Evolutionary conservation across 2,113 vertebrate genomes (phyloP).

Genomic region (Arizona elegans): DNA sequence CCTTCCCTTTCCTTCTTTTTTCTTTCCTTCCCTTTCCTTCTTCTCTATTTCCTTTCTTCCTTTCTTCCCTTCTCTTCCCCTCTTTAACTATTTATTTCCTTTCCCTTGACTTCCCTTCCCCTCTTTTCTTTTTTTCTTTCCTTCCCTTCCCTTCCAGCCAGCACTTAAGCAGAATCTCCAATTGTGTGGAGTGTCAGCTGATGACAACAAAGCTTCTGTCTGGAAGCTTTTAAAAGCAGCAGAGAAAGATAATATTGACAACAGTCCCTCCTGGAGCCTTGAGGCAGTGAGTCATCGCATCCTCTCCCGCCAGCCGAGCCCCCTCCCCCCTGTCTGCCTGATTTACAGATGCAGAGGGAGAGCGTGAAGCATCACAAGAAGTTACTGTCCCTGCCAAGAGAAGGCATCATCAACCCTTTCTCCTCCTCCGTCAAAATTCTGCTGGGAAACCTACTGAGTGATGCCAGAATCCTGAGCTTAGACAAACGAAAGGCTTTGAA

Average conservation of each 20-base stretch:
- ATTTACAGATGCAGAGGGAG: not conserved
- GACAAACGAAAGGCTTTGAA: not conserved
- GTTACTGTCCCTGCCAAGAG: not conserved
- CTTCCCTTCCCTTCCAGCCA: not conserved
- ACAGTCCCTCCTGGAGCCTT: not conserved
- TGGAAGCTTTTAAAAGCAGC: not conserved
- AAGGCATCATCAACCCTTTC: not conserved
- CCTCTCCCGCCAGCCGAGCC: not conserved
- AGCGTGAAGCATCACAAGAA: not conserved
- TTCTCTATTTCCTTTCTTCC: not conserved
- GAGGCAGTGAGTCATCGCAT: not conserved
- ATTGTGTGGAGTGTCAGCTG: not conserved
- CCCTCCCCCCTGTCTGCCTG: not conserved
- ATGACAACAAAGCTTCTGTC: not conserved
- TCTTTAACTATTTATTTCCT: no score
- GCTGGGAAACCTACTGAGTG: not conserved
- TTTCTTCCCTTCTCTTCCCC: not conserved
- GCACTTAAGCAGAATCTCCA: not conserved
- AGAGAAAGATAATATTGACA: not conserved
- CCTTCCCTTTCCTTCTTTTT: no score
- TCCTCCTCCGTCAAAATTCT: not conserved
- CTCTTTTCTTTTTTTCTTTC: no score
- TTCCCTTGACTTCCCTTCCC: no score
- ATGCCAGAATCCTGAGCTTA: not conserved
- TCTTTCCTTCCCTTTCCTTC: not conserved